Percentiles rank a stretch among this genome's conserved stretches.
phyloP scores from a whole-genome alignment of 2,888 invertebrate species.

The Leptinotarsa rubiginosa region DNA sequence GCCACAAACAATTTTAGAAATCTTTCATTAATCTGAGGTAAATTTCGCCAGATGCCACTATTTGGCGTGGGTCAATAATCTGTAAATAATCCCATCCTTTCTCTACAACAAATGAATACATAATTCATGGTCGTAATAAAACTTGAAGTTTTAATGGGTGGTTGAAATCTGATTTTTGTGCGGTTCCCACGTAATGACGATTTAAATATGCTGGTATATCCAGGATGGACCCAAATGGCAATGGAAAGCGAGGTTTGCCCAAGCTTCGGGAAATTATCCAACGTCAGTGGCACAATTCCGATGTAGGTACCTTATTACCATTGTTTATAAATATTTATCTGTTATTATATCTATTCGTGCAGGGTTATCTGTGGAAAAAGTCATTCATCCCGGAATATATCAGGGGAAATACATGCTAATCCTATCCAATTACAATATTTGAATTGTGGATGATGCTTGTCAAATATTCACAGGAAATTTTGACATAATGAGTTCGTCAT shows the following conservation, averaged over 20 bases:
- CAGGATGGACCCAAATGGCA: slow-evolving; percentile 69
- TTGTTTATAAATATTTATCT: slow-evolving; percentile 14
- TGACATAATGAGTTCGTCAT: background rate
- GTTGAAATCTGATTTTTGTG: slow-evolving; percentile 20
- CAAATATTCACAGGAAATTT: background rate
- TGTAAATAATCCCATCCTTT: slow-evolving; percentile 21
- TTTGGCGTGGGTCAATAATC: slow-evolving; percentile 30
- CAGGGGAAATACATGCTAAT: background rate
- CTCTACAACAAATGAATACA: slow-evolving; percentile 23
- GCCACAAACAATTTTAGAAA: too few relatives aligned
- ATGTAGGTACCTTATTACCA: slow-evolving; percentile 67
- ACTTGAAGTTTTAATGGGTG: slow-evolving; percentile 1
- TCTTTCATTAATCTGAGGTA: too few relatives aligned
- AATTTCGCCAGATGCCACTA: slow-evolving; percentile 12
- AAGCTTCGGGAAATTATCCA: slow-evolving; percentile 73
- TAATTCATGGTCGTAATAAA: background rate
- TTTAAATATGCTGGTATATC: slow-evolving; percentile 45
- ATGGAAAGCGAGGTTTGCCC: slow-evolving; percentile 72
- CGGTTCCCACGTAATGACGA: slow-evolving; percentile 34
- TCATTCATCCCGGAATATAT: background rate
- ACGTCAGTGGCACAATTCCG: slow-evolving; percentile 78
- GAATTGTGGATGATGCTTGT: slow-evolving; percentile 2
- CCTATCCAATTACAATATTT: background rate
- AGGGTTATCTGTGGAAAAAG: background rate
- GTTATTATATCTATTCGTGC: background rate